Percentiles rank a stretch among this genome's conserved stretches.
Conservation (phyloP, 64 coral and sea anemone genomes). For the Porites australiensis region DNA sequence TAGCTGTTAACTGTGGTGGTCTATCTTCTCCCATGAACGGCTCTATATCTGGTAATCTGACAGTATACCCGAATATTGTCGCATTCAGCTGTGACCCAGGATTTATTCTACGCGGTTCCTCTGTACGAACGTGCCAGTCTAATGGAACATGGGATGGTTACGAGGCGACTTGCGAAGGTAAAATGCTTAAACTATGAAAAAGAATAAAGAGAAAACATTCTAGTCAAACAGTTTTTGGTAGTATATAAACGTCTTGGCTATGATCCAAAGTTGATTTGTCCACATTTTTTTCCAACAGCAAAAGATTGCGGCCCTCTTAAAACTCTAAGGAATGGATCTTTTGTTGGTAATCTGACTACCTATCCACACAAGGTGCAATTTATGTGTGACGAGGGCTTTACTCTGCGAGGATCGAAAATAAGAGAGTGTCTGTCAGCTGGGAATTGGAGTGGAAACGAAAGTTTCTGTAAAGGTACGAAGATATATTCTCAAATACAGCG, state of each 20-base stretch:
- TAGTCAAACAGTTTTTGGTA: too few species aligned
- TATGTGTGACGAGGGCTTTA: conserved; percentile 39
- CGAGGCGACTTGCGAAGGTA: conserved; percentile 17
- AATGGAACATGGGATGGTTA: conserved; percentile 51
- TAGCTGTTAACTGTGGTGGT: conserved; percentile 74
- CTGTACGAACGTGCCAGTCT: conserved; percentile 8
- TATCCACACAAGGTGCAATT: conserved; percentile 43
- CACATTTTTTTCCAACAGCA: background rate
- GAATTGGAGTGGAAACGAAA: conserved; percentile 38
- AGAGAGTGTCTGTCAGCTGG: conserved; percentile 34
- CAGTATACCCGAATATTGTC: conserved; percentile 25
- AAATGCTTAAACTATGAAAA: too few species aligned
- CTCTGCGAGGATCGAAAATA: background rate
- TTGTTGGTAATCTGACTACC: background rate
- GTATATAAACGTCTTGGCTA: background rate
- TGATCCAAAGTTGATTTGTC: background rate
- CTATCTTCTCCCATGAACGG: conserved; percentile 57
- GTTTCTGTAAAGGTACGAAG: conserved; percentile 45
- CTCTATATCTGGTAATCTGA: background rate
- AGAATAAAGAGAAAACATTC: too few species aligned
- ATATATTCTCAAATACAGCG: too few species aligned
- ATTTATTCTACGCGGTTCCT: background rate
- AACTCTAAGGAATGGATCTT: conserved; percentile 21
- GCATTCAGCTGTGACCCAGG: conserved; percentile 41
- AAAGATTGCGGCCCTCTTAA: background rate